phyloP scores from a whole-genome alignment of 2,113 vertebrate species.

The Emydocephalus ijimae region DNA sequence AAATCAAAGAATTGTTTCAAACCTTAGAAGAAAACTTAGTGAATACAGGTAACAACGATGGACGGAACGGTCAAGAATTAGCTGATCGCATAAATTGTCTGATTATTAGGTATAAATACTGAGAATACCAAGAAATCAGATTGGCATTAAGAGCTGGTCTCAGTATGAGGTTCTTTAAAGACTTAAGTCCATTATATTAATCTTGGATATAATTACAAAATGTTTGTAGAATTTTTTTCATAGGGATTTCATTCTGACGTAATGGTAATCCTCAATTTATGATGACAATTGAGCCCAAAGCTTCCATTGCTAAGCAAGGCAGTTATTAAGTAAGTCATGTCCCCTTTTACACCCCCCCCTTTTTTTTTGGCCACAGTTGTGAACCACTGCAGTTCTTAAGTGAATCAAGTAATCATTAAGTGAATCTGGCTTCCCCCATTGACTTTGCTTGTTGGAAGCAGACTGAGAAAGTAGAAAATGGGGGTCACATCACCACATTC shows the following conservation, averaged over 20 bases:
- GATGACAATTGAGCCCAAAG: not conserved
- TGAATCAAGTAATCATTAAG: not conserved
- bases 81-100: not conserved
- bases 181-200: not conserved
- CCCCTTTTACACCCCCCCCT: not conserved
- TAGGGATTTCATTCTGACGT: not conserved
- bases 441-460: not conserved
- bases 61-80: not conserved
- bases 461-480: not conserved
- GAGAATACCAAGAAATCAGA: not conserved
- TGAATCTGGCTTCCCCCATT: not conserved
- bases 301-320: not conserved
- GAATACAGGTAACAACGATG: not conserved
- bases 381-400: not conserved
- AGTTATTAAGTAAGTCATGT: not conserved
- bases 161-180: not conserved
- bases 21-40: not conserved
- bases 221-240: no score
- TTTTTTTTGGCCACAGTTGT: not conserved
- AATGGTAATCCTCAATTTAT: not conserved
- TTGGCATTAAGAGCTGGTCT: not conserved
- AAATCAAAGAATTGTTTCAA: not conserved
- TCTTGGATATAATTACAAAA: not conserved
- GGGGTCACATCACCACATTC: not conserved
- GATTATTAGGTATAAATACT: not conserved